Evolutionary conservation across 2,797 vertebrate genomes (phyloP).

Genomic region (Lycodopsis pacificus): DNA sequence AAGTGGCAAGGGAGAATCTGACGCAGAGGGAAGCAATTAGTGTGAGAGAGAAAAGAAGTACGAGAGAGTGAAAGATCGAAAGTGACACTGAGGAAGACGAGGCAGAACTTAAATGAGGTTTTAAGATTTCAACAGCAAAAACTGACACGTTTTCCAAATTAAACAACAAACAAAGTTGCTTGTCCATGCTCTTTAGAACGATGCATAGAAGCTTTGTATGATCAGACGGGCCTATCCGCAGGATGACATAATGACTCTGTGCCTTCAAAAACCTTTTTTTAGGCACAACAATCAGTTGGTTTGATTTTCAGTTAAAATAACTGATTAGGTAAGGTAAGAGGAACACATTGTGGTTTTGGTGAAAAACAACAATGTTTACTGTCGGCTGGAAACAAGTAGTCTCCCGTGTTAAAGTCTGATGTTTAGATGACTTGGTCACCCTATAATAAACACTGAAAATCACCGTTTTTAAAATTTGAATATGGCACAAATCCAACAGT

Average conservation of each 20-base stretch:
- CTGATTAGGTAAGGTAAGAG: too few relatives aligned
- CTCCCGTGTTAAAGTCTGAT: not conserved
- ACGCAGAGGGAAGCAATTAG: constrained; percentile 61
- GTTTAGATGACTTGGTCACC: not conserved
- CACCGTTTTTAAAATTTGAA: not conserved
- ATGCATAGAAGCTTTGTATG: not conserved
- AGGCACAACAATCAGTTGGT: too few relatives aligned
- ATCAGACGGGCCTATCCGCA: not conserved
- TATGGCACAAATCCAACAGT: not conserved
- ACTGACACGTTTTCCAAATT: not conserved
- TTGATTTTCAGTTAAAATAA: not conserved
- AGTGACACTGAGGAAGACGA: constrained; percentile 51
- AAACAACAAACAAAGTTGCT: not conserved
- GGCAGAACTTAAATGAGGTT: constrained; percentile 23
- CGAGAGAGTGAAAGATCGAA: constrained; percentile 43
- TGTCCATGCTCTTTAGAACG: not conserved
- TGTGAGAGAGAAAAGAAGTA: constrained; percentile 32
- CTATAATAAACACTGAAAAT: not conserved
- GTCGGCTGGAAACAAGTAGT: not conserved
- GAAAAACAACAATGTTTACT: not conserved
- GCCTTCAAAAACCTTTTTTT: not conserved
- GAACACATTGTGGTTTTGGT: not conserved
- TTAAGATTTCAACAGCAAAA: constrained; percentile 1
- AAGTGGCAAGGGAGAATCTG: constrained; percentile 40
- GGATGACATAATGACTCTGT: not conserved